Conservation (phyloP, 2,797 vertebrate species). For the Poeciliopsis turneri region DNA sequence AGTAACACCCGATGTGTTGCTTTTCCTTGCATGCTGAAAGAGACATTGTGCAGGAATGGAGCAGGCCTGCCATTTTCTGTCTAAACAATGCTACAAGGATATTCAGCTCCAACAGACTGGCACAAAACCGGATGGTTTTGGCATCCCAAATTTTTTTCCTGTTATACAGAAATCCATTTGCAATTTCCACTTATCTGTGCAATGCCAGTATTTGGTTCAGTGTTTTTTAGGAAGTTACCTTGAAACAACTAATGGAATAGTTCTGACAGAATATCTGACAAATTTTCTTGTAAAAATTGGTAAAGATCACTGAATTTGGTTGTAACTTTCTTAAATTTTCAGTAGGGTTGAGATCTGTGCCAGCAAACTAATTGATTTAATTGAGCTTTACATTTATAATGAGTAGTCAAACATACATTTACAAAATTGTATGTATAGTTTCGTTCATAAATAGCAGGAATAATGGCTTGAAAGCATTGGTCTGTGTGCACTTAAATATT, state of each 20-base stretch:
- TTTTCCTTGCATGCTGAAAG: conserved; percentile 37
- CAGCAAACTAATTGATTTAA: no score
- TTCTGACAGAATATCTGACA: background rate
- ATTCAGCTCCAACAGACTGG: conserved; percentile 28
- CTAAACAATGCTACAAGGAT: conserved; percentile 22
- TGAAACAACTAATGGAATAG: background rate
- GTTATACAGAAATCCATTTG: conserved; percentile 1
- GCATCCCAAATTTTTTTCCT: conserved; percentile 3
- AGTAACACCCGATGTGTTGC: conserved; percentile 33
- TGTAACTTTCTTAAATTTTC: background rate
- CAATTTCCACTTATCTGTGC: background rate
- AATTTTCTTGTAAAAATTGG: background rate
- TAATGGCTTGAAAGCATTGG: background rate
- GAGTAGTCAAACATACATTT: no score
- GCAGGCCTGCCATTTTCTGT: conserved; percentile 23
- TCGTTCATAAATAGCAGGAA: background rate
- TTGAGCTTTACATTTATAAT: no score
- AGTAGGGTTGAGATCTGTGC: background rate
- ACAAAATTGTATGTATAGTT: no score
- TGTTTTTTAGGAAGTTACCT: background rate
- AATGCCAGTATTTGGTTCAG: background rate
- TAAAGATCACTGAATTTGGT: background rate
- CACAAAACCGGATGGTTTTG: conserved; percentile 9
- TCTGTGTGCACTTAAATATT: background rate
- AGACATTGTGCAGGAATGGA: conserved; percentile 22